Percentiles rank a stretch among this genome's conserved stretches.
phyloP scores from a whole-genome alignment of 2,113 vertebrate species.

The Sinocyclocheilus maitianheensis region DNA sequence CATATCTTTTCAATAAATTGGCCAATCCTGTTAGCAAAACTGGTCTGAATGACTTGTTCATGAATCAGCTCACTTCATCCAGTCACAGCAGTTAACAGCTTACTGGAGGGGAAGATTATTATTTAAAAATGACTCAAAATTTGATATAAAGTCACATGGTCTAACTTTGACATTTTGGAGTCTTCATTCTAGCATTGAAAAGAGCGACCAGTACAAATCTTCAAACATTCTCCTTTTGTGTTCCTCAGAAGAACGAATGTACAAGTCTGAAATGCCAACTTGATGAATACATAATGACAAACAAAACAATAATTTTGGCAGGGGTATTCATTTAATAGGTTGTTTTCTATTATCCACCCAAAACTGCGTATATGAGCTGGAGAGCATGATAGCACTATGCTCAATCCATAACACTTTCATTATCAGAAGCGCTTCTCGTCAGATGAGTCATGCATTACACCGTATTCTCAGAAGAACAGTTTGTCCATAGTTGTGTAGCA shows the following conservation, averaged over 20 bases:
- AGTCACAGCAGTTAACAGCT: background rate
- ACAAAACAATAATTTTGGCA: background rate
- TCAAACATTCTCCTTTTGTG: background rate
- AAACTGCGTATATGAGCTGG: background rate
- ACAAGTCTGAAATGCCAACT: background rate
- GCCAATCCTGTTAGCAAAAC: background rate
- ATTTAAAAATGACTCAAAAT: background rate
- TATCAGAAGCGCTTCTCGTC: slow-evolving; percentile 3
- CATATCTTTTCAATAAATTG: background rate
- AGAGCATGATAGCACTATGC: slow-evolving; percentile 11
- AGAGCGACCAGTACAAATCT: background rate
- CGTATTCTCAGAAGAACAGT: slow-evolving; percentile 59
- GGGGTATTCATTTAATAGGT: background rate
- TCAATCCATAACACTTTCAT: slow-evolving; percentile 23
- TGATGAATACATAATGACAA: background rate
- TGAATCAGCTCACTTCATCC: background rate
- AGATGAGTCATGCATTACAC: background rate
- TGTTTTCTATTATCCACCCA: background rate
- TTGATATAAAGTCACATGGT: background rate
- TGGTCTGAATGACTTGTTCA: background rate
- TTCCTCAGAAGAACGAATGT: background rate
- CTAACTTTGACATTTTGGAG: background rate
- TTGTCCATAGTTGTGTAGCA: slow-evolving; percentile 49
- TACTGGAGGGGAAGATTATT: background rate
- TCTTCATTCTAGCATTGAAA: background rate